Conservation (phyloP, 1,140 invertebrate genomes). For the Neuroterus valhalla region DNA sequence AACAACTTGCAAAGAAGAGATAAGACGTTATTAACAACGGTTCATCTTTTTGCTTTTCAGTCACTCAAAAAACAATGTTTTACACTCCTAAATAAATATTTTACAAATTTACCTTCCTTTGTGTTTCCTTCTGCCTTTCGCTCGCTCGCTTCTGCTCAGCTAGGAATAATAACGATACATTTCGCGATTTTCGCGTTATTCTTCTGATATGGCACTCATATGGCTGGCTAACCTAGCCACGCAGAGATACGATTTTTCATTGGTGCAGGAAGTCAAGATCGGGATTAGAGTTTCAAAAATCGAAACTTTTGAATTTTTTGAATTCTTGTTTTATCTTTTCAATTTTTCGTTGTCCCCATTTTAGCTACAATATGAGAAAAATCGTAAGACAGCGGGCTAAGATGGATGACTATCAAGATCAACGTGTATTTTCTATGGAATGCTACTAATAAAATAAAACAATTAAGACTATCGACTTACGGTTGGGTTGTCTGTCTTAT, state of each 20-base stretch:
- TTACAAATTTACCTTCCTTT: conserved; percentile 56
- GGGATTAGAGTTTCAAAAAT: conserved; percentile 40
- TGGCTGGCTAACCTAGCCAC: conserved; percentile 66
- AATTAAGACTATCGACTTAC: conserved; percentile 39
- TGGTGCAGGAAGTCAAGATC: conserved; percentile 36
- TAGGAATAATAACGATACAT: conserved; percentile 49
- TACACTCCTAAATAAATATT: conserved; percentile 66
- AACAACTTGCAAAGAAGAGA: not conserved
- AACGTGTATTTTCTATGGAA: conserved; percentile 65
- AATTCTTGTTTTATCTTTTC: not conserved
- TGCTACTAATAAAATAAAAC: conserved; percentile 65
- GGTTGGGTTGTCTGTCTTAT: conserved; percentile 22
- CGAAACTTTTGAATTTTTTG: conserved; percentile 14
- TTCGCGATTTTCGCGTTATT: conserved; percentile 46
- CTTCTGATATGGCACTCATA: conserved; percentile 66
- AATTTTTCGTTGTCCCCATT: not conserved
- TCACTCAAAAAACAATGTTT: conserved; percentile 42
- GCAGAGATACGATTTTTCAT: conserved; percentile 57
- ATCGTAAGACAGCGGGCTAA: conserved; percentile 56
- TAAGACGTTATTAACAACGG: conserved; percentile 32
- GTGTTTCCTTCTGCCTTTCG: conserved; percentile 30
- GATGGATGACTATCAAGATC: conserved; percentile 62
- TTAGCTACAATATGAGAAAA: conserved; percentile 32
- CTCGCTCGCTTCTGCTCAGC: conserved; percentile 40
- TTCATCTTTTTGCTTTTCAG: conserved; percentile 22